phyloP scores from a whole-genome alignment of 2,113 vertebrate species.

The Ctenodactylus gundi region DNA sequence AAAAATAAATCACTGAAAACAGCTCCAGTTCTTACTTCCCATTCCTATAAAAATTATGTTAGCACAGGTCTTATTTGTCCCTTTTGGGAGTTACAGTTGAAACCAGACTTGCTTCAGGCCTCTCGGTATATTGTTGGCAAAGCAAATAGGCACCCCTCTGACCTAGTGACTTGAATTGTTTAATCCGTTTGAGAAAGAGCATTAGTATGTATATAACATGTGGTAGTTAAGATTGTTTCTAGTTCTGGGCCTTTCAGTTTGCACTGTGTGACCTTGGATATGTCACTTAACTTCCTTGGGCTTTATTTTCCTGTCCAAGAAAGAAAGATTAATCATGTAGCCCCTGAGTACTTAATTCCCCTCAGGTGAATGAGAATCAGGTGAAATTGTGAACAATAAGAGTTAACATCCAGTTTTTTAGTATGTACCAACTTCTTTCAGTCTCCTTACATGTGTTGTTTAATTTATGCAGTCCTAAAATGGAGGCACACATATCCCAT shows the following conservation, averaged over 20 bases:
- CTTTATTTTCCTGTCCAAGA: conserved; percentile 14
- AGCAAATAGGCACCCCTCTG: not conserved
- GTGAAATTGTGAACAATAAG: not conserved
- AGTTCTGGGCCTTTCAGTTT: conserved; percentile 34
- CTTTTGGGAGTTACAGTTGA: not conserved
- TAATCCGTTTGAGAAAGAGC: not conserved
- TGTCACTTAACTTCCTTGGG: not conserved
- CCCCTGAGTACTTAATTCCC: not conserved
- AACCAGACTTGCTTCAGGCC: not conserved
- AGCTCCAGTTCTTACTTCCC: not conserved
- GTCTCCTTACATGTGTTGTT: not conserved
- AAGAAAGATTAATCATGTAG: not conserved
- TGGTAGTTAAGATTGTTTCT: not conserved
- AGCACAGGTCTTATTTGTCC: not conserved
- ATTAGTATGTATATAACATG: not conserved
- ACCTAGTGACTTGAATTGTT: not conserved
- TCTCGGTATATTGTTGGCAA: not conserved
- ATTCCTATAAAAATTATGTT: not conserved
- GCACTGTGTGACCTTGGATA: not conserved
- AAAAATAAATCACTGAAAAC: not conserved
- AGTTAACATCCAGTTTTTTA: not conserved
- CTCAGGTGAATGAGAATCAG: not conserved
- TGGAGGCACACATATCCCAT: not conserved
- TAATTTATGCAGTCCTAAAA: not conserved
- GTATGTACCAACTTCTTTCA: not conserved